phyloP scores from a whole-genome alignment of 2,888 invertebrate genomes.

The Cerastoderma edule region DNA sequence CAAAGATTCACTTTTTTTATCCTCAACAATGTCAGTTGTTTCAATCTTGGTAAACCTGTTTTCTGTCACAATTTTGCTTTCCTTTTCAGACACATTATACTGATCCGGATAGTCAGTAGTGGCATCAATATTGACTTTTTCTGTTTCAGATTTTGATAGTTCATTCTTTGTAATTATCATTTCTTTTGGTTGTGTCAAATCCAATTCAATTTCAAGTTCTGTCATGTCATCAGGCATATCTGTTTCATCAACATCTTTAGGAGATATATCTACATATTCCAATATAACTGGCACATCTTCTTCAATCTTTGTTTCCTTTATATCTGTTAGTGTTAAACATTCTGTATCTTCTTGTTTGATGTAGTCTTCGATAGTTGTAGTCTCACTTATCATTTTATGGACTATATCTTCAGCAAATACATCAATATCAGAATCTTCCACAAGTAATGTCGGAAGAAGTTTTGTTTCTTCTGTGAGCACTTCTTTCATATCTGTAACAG shows the following conservation, averaged over 20 bases:
- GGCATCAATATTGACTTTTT: no score
- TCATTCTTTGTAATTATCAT: conserved; percentile 14
- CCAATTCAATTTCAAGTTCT: no score
- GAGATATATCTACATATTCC: background rate
- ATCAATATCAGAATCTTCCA: background rate
- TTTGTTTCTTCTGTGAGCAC: background rate
- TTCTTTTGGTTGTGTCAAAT: conserved; percentile 27
- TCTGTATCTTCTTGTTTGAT: background rate
- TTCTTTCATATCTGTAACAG: conserved; percentile 3
- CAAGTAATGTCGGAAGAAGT: background rate
- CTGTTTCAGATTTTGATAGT: conserved; percentile 1
- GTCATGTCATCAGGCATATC: conserved; percentile 11
- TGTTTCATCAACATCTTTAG: background rate
- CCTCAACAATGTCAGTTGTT: background rate
- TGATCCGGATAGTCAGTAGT: no score
- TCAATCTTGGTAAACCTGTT: no score
- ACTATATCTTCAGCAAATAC: background rate
- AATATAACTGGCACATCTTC: background rate
- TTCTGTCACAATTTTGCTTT: conserved; percentile 5
- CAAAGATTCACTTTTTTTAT: background rate
- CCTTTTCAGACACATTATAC: conserved; percentile 31
- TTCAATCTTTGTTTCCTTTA: conserved; percentile 8
- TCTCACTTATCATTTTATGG: background rate
- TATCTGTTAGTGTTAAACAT: background rate
- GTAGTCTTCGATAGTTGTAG: conserved; percentile 4